These are phyloP conservation scores for Arvicanthis niloticus DNA, from an alignment of 2,113 vertebrate genomes.

Conservation along the genomic window DNA sequence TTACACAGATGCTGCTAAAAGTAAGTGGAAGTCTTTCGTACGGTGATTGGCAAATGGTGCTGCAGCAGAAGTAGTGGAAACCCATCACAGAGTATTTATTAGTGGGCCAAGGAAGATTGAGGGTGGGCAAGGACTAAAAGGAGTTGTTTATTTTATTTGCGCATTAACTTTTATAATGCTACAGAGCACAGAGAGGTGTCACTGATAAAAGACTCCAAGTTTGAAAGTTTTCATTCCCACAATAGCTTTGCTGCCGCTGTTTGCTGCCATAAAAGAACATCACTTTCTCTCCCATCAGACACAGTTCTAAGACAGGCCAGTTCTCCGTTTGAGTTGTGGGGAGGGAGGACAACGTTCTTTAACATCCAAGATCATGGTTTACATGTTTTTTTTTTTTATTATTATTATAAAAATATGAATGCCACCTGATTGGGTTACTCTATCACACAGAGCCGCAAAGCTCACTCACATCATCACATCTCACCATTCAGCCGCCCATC, in stretches of 20 bases:
- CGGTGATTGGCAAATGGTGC: slow-evolving; percentile 60
- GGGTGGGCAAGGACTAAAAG: slow-evolving; percentile 51
- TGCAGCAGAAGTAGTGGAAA: slow-evolving; percentile 58
- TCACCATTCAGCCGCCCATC: background rate
- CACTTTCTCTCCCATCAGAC: slow-evolving; percentile 39
- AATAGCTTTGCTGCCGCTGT: background rate
- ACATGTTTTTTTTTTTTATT: background rate
- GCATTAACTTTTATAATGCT: slow-evolving; percentile 74
- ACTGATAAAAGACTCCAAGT: slow-evolving; percentile 53
- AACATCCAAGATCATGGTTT: slow-evolving; percentile 3
- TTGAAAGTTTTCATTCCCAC: slow-evolving; percentile 49
- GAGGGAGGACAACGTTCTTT: background rate
- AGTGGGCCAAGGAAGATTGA: slow-evolving; percentile 29
- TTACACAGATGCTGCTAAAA: slow-evolving; percentile 73
- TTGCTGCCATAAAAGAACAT: slow-evolving; percentile 26
- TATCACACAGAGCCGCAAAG: background rate
- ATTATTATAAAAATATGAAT: slow-evolving; percentile 9
- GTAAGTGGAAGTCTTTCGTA: slow-evolving; percentile 73
- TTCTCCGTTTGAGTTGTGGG: background rate
- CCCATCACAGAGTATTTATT: slow-evolving; percentile 68
- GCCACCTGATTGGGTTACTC: background rate
- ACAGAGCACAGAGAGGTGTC: slow-evolving; percentile 48
- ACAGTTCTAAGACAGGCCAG: background rate
- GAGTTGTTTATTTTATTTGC: slow-evolving; percentile 74
- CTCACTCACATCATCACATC: background rate